Conservation (phyloP, 64 coral and sea anemone species). For the Actinia tenebrosa region DNA sequence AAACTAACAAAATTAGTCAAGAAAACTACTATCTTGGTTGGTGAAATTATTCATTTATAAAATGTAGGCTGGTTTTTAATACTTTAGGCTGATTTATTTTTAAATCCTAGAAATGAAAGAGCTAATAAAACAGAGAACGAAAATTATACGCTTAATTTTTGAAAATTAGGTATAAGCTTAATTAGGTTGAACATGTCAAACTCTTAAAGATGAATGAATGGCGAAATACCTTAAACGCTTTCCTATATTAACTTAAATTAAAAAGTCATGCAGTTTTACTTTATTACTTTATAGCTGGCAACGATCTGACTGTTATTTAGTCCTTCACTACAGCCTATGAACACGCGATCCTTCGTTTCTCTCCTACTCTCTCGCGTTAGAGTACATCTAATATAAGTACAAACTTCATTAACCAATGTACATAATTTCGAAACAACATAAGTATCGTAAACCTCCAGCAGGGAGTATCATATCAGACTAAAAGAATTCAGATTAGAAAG, state of each 20-base stretch:
- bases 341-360: no score
- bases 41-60: not conserved
- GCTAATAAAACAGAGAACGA: not conserved
- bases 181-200: not conserved
- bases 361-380: not conserved
- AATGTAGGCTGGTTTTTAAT: not conserved
- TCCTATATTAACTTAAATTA: not conserved
- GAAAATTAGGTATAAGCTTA: slow-evolving; percentile 7
- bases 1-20: not conserved
- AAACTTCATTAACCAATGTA: not conserved
- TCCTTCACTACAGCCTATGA: no score
- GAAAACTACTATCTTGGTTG: not conserved
- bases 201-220: not conserved
- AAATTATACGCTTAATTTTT: not conserved
- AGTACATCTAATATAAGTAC: not conserved
- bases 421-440: not conserved
- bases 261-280: not conserved
- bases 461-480: not conserved
- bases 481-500: not conserved
- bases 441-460: not conserved
- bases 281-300: not conserved
- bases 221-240: not conserved
- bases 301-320: not conserved
- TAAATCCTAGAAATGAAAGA: not conserved
- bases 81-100: not conserved